phyloP scores from a whole-genome alignment of 92 coral and sea anemone species.

The Palythoa grandis region DNA sequence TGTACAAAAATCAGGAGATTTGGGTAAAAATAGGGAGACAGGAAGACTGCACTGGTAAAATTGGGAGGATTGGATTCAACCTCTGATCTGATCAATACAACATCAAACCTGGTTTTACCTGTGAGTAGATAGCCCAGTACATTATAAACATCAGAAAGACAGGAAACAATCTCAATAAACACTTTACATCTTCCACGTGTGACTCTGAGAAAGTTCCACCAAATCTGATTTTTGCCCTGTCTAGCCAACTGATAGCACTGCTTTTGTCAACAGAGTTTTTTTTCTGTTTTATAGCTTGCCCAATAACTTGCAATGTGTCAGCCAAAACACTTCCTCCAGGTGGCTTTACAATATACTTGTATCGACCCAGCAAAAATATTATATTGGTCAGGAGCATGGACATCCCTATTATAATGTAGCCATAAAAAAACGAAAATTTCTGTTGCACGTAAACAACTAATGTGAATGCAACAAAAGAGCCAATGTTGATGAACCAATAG shows the following conservation, averaged over 20 bases:
- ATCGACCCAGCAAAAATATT: constrained; percentile 70
- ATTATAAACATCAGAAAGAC: constrained; percentile 76
- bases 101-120: constrained; percentile 59
- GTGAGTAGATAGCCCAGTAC: constrained; percentile 86
- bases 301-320: constrained; percentile 65
- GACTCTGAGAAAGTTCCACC: constrained; percentile 75
- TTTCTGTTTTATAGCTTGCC: constrained; percentile 55
- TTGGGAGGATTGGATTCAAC: neutral
- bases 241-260: constrained; percentile 69
- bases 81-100: too few species aligned
- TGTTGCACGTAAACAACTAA: constrained; percentile 88
- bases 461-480: constrained; percentile 83
- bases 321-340: constrained; percentile 86
- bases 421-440: constrained; percentile 62
- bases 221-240: constrained; percentile 70
- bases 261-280: constrained; percentile 17
- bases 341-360: constrained; percentile 64
- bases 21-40: too few species aligned
- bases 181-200: constrained; percentile 94
- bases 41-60: too few species aligned
- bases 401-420: constrained; percentile 78
- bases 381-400: constrained; percentile 72
- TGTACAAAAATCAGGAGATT: too few species aligned
- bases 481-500: constrained; percentile 94
- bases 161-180: constrained; percentile 71